Evolutionary conservation across 2,888 invertebrate species (phyloP), one percentile per base, ranked within the genome.

Genomic region (Drosophila falleni): DNA sequence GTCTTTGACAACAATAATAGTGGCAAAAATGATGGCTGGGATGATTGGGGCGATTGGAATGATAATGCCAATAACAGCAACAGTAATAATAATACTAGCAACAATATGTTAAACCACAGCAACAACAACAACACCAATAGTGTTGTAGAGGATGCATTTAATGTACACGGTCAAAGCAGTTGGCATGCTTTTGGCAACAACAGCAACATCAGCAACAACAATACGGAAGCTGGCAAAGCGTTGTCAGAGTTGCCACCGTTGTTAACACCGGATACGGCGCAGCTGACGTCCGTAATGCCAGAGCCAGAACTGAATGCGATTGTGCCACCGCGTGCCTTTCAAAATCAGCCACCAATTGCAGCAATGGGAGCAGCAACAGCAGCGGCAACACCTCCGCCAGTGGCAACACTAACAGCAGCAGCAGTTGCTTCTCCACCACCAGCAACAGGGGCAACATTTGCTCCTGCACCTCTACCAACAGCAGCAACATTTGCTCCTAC

Each of bases 81-180:
- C 58, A 80, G 54, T 67, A 75, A 5, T 51, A 62, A 15, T 31
- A 62, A 15, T 31, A 53, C 5, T 29, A 66, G 31, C 70, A 77
- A 23, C 64, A 75, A 55, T 59, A 61, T 23, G n/a, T 72, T 33
- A 44, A 64, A 37, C 70, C 76, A 19, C 64, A 76, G 50, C 41
- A 76, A 26, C 60, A 74, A 11, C 70, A 77, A 3, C 54, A 63
- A 29, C 68, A 74, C 19, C 64, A 74, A 67, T 16, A 94, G 93
- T 91, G 90, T 93, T 16, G 93, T 94, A 75, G 94, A 93, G 64
- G 95, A 95, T 76, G 95, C 95, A 87, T 95, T 95, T 91, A 93
- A 92, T 15, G 91, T 93, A 9, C 92, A 92, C 47, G 54, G 56
- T 23, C 93, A 93, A 51, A 94, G 56, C 53, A 80, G 60, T 53